These are phyloP conservation scores for Lycorma delicatula DNA, from an alignment of 1,140 invertebrate genomes.

Conservation along the genomic window DNA sequence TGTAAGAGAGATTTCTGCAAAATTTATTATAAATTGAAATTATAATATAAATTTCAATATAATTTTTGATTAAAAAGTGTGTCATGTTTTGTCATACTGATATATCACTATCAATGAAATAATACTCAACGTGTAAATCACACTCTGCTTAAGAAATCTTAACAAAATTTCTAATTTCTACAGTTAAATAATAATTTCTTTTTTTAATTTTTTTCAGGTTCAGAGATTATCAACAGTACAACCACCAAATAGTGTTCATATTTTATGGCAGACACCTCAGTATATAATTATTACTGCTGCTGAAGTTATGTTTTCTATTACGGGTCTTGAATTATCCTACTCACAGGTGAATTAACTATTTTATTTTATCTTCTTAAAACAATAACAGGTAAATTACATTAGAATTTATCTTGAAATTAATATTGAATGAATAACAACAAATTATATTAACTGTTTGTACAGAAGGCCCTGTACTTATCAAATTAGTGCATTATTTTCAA, in stretches of 20 bases:
- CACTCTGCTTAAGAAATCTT: background rate
- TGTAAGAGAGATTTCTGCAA: too few relatives aligned
- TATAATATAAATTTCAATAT: background rate
- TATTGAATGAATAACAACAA: background rate
- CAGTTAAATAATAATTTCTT: background rate
- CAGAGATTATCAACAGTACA: conserved; percentile 24
- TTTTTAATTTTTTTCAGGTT: conserved; percentile 5
- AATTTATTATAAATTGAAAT: too few relatives aligned
- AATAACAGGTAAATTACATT: background rate
- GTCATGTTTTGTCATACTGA: background rate
- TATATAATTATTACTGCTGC: conserved; percentile 52
- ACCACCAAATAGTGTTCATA: conserved; percentile 40
- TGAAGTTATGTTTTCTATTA: conserved; percentile 57
- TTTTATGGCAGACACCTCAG: conserved; percentile 54
- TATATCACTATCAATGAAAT: background rate
- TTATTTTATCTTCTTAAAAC: conserved; percentile 3
- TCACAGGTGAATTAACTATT: conserved; percentile 43
- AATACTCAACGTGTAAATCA: background rate
- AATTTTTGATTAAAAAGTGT: background rate
- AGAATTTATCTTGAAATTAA: background rate
- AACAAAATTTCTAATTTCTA: background rate
- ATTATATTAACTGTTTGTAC: background rate
- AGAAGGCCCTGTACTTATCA: background rate
- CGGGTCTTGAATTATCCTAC: conserved; percentile 58
- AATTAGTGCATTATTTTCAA: background rate